These are phyloP conservation scores for Nezara viridula DNA, from an alignment of 2,888 invertebrate genomes.

Conservation along the genomic window DNA sequence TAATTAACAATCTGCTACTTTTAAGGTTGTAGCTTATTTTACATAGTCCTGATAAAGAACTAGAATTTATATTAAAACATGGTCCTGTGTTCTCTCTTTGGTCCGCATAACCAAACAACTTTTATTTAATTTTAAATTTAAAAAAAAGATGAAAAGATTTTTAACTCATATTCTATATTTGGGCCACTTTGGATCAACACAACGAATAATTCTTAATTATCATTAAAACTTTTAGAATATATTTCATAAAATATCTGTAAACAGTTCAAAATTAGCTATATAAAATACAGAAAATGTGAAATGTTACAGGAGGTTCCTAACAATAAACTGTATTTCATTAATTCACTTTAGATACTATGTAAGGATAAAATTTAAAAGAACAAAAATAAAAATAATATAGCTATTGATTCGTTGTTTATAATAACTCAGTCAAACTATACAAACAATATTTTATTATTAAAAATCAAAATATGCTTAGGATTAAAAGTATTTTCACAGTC, in stretches of 20 bases:
- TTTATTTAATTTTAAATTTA: background rate
- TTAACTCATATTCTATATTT: background rate
- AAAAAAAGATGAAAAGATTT: background rate
- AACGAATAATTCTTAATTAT: background rate
- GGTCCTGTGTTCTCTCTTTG: too few species aligned
- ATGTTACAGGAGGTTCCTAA: slow-evolving; percentile 34
- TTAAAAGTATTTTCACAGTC: background rate
- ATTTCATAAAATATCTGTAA: slow-evolving; percentile 38
- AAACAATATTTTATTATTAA: slow-evolving; percentile 26
- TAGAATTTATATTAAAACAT: too few species aligned
- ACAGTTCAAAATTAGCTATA: slow-evolving; percentile 37
- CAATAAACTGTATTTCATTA: background rate
- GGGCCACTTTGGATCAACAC: background rate
- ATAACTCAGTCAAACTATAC: slow-evolving; percentile 31
- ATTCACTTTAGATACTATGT: background rate
- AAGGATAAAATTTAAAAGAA: background rate
- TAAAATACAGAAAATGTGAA: slow-evolving; percentile 40
- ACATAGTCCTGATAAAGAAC: too few species aligned
- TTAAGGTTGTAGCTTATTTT: too few species aligned
- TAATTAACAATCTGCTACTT: too few species aligned
- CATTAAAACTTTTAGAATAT: slow-evolving; percentile 9
- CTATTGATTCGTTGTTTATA: slow-evolving; percentile 42
- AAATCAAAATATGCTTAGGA: slow-evolving; percentile 6
- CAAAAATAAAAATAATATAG: background rate
- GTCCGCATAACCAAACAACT: background rate